Evolutionary conservation across 2,888 invertebrate genomes (phyloP).

Genomic region (Dryococelus australis): DNA sequence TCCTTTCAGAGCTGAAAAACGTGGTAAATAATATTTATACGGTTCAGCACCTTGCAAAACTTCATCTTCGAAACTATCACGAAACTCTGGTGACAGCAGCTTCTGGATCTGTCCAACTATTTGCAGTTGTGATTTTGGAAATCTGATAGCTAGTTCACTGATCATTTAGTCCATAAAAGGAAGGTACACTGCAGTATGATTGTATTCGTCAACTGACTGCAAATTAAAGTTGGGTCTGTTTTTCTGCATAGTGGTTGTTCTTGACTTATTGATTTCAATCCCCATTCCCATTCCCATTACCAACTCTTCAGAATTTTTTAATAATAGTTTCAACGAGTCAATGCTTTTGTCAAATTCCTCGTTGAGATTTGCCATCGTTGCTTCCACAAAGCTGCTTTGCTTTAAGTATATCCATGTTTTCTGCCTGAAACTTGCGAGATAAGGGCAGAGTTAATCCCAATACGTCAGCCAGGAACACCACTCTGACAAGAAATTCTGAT

Average conservation of each 20-base stretch:
- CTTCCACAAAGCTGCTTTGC: not conserved
- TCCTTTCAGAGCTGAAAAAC: constrained; percentile 24
- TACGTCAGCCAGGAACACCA: not conserved
- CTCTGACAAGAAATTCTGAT: constrained; percentile 18
- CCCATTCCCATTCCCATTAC: not conserved
- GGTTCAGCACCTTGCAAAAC: constrained; percentile 17
- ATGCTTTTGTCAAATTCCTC: not conserved
- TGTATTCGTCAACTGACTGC: not conserved
- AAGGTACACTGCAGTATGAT: constrained; percentile 6
- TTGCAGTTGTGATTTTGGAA: constrained; percentile 8
- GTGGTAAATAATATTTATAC: not conserved
- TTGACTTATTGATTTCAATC: not conserved
- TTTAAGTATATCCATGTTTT: not conserved
- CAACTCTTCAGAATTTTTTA: not conserved
- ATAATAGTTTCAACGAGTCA: not conserved
- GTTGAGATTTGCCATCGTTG: not conserved
- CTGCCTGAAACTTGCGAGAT: not conserved
- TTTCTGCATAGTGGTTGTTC: not conserved
- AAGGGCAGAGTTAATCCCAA: constrained; percentile 21
- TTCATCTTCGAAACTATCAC: constrained; percentile 4
- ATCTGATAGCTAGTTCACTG: not conserved
- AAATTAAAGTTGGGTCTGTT: not conserved
- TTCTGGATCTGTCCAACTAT: constrained; percentile 20
- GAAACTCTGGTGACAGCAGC: constrained; percentile 19
- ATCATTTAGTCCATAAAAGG: not conserved